phyloP scores from a whole-genome alignment of 2,797 vertebrate genomes.

The Brotula barbata region DNA sequence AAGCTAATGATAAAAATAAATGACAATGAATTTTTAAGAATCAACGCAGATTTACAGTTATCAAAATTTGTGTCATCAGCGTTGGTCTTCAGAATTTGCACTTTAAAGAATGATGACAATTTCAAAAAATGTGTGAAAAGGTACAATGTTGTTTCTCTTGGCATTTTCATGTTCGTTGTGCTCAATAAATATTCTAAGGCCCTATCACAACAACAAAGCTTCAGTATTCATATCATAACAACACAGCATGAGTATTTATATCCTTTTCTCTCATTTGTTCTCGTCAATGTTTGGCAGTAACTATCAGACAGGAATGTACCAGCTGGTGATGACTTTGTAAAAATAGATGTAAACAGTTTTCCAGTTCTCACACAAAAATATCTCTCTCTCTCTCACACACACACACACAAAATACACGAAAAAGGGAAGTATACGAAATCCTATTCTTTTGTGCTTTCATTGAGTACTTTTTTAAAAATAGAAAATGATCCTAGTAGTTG shows the following conservation, averaged over 20 bases:
- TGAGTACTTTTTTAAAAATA: conserved; percentile 58
- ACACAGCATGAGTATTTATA: neutral
- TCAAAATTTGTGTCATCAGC: conserved; percentile 28
- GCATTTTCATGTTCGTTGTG: conserved; percentile 66
- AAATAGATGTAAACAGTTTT: conserved; percentile 83
- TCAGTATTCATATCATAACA: conserved; percentile 47
- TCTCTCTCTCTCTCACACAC: conserved; percentile 47
- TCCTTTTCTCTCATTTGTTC: conserved; percentile 47
- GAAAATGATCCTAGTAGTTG: conserved; percentile 67
- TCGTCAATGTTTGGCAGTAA: conserved; percentile 73
- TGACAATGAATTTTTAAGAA: conserved; percentile 41
- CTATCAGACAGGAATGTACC: conserved; percentile 80
- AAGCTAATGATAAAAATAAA: conserved; percentile 27
- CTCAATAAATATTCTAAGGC: conserved; percentile 63
- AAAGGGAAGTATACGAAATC: conserved; percentile 71
- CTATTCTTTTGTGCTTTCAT: conserved; percentile 77
- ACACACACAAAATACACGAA: conserved; percentile 55
- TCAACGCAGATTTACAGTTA: conserved; percentile 26
- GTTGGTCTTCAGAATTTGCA: conserved; percentile 19
- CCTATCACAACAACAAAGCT: conserved; percentile 58
- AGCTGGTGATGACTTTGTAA: conserved; percentile 78
- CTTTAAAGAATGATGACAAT: too few species aligned
- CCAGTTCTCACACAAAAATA: conserved; percentile 80
- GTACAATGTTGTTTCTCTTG: conserved; percentile 69
- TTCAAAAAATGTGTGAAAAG: too few species aligned